A percentile compares a stretch with the other conserved stretches of the same genome.
Conservation (phyloP, 2,888 invertebrate genomes). For the Spodoptera littoralis region DNA sequence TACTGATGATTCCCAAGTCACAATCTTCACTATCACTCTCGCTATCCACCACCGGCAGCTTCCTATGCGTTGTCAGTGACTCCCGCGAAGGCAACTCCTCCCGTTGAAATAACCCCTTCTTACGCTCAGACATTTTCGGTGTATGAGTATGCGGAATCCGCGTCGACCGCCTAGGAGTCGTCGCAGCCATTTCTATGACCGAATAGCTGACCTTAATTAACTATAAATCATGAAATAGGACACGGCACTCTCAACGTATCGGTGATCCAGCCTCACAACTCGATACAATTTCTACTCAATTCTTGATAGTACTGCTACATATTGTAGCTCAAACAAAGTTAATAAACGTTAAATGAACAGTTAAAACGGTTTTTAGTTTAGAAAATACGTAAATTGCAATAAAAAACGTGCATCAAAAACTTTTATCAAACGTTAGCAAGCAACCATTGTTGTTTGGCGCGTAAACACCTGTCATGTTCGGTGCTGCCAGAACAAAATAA, state of each 20-base stretch:
- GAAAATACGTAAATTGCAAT: conserved; percentile 48
- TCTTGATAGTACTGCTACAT: conserved; percentile 32
- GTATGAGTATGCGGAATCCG: conserved; percentile 83
- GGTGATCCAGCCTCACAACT: conserved; percentile 50
- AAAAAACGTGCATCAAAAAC: conserved; percentile 64
- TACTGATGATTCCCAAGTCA: conserved; percentile 89
- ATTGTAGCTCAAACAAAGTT: conserved; percentile 21
- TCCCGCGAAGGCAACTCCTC: conserved; percentile 69
- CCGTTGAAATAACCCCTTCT: conserved; percentile 90
- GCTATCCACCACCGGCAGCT: conserved; percentile 81
- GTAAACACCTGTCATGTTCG: conserved; percentile 85
- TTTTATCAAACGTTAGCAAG: conserved; percentile 68
- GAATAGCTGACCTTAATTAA: conserved; percentile 54
- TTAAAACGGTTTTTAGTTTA: conserved; percentile 44
- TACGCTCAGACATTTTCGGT: conserved; percentile 89
- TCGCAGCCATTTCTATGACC: conserved; percentile 73
- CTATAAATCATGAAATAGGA: conserved; percentile 56
- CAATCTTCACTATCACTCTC: conserved; percentile 86
- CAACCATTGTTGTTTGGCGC: conserved; percentile 87
- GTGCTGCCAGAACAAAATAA: conserved; percentile 56
- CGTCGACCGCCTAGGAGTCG: conserved; percentile 80
- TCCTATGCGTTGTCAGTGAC: conserved; percentile 80
- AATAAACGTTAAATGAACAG: conserved; percentile 12
- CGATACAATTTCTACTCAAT: conserved; percentile 33
- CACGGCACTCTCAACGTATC: conserved; percentile 52